Evolutionary conservation across 2,113 vertebrate species (phyloP), one percentile per base, ranked within the genome.

Genomic region (Daphoenositta chrysoptera): DNA sequence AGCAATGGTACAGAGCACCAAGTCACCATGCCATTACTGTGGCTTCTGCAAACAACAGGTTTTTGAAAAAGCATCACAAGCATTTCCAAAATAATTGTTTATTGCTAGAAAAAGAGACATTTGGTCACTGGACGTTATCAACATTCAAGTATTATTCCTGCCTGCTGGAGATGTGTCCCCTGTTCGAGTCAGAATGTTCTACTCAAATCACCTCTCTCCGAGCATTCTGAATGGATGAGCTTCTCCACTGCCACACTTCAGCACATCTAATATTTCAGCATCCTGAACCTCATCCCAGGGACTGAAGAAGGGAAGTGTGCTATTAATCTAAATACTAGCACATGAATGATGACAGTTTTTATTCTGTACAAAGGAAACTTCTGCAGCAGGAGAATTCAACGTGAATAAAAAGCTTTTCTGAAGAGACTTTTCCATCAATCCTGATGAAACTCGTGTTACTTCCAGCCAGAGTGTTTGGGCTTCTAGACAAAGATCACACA

Each of bases 311-410:
- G 60, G 69, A 66, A 85, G 70, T 17, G 30, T 18, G 61, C 61
- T 81, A 48, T 81, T 87, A 71, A 68, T 95, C 61, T 76, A 94
- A 82, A 77, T 42, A 53, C 51, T 12, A 70, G 47, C 9, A 91
- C 82, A 83, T 72, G 58, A 72, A 85, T 15, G 58, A 65, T 68
- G 88, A 91, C 58, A 54, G 48, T 2, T 78, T 87, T 88, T 30
- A 68, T 53, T 35, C 53, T n/a, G 53, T 65, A 91, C 85, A 83
- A 95, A 83, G n/a, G 35, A 66, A 94, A 91, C 40, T 87, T 91
- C 47, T 15, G 56, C 78, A 71, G 47, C 7, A 87, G 54, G 24
- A 93, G 42, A 87, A 90, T 27, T 57, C 71, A 72, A 85, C 2
- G 23, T 2, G 53, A 37, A 68, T 54, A 24, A 85, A 91, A 80